Conservation (phyloP, 2,888 invertebrate genomes). For the Fragum fragum region DNA sequence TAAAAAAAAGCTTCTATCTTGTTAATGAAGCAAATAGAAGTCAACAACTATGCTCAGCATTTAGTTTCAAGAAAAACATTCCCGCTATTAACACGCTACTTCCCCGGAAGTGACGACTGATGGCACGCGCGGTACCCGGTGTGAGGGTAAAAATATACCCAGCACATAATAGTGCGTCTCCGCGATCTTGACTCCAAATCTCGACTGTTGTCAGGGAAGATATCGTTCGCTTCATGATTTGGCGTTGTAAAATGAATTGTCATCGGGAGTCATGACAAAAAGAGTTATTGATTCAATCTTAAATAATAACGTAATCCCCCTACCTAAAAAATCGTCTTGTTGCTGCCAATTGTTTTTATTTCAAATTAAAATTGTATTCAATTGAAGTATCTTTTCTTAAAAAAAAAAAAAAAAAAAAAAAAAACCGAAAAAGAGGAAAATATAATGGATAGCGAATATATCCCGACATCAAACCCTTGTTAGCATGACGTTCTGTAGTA, state of each 20-base stretch:
- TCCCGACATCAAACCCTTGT: no score
- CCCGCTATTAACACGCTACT: conserved; percentile 31
- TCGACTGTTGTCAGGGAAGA: conserved; percentile 61
- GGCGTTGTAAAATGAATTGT: not conserved
- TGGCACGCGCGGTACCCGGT: conserved; percentile 63
- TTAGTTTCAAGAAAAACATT: conserved; percentile 20
- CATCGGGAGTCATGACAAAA: no score
- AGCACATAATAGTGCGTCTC: conserved; percentile 60
- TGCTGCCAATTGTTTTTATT: no score
- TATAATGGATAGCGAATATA: no score
- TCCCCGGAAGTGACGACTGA: conserved; percentile 48
- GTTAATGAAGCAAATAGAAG: not conserved
- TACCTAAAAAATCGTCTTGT: no score
- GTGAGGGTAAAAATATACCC: conserved; percentile 67
- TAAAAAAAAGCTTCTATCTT: no score
- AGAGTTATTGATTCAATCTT: no score
- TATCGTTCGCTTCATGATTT: conserved; percentile 28
- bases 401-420: no score
- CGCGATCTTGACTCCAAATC: conserved; percentile 50
- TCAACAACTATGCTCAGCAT: conserved; percentile 2
- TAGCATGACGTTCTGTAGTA: conserved; percentile 27
- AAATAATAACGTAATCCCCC: no score
- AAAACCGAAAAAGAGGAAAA: no score
- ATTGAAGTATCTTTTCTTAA: no score
- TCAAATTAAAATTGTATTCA: no score